Evolutionary conservation across 2,113 vertebrate species (phyloP), one percentile per base, ranked within the genome.

Genomic region (Blennius ocellaris): DNA sequence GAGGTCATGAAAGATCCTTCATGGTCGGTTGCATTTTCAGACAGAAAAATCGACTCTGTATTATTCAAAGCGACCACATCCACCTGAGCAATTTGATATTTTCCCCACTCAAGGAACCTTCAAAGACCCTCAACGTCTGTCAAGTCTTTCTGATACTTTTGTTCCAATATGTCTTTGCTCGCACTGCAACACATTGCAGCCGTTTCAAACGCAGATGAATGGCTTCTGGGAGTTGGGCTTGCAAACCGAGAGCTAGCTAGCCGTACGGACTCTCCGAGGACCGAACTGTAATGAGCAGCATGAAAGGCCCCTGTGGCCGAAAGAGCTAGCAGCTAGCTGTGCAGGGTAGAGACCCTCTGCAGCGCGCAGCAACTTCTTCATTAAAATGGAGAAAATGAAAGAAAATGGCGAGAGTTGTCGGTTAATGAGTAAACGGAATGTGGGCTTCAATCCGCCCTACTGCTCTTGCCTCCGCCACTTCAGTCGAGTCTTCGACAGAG

Each of bases 241-340:
- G 64, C 52, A 59, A 30, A 7, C 48, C n/a, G n/a, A 68, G 67
- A 51, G 60, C 50, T 40, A 47, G 37, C 59, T 40, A 49, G 50
- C 69, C 17, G 15, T 11, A 7, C 10, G 1, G 21, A 21, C 54
- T 80, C 60, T 85, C 76, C 16, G 6, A 15, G 74, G 75, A 74
- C 61, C 12, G 44, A n/a, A 49, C 49, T 0, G 68, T 81, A 85
- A 90, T 74, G 78, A 87, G 83, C 69, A 70, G 59, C 69, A 71
- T 77, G 68, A 80, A 86, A 84, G 69, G 30, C 52, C 60, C 61
- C 5, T 4, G 59, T 57, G 58, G 67, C 56, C 51, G 6, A 44
- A 48, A 57, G 37, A 78, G 74, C 53, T 11, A 60, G 69, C 53
- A 41, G 57, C 45, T 66, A 65, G 63, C 17, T 14, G 63, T 17